Evolutionary conservation across 2,888 invertebrate species (phyloP).

Genomic region (Chironomus tentans): DNA sequence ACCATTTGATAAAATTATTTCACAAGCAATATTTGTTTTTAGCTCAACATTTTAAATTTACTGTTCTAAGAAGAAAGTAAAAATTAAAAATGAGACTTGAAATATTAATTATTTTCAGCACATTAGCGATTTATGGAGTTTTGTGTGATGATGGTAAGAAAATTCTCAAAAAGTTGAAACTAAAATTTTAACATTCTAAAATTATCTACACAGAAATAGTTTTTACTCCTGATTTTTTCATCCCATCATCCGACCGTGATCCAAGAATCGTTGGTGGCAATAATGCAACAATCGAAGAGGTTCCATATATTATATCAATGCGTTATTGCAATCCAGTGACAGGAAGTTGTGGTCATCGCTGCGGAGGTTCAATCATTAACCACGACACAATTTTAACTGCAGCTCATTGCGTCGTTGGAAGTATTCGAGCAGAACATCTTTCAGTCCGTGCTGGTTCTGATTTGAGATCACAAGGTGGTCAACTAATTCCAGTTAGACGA

Average conservation of each 20-base stretch:
- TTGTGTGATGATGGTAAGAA: background rate
- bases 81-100: background rate
- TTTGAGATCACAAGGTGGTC: conserved; percentile 15
- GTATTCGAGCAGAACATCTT: background rate
- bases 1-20: too few relatives aligned
- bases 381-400: background rate
- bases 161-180: too few relatives aligned
- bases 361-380: conserved; percentile 8
- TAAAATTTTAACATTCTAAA: too few relatives aligned
- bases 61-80: background rate
- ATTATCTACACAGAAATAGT: background rate
- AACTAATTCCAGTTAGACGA: background rate
- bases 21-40: too few relatives aligned
- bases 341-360: background rate
- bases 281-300: conserved; percentile 7
- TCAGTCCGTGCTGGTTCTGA: conserved; percentile 17
- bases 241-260: background rate
- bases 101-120: background rate
- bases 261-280: conserved; percentile 9
- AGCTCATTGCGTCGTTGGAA: background rate
- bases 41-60: background rate
- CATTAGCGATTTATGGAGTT: background rate
- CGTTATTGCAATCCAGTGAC: background rate
- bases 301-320: conserved; percentile 14
- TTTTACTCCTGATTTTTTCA: background rate